Evolutionary conservation across 1,140 invertebrate genomes (phyloP).

Genomic region (Drosophila lacteicornis): DNA sequence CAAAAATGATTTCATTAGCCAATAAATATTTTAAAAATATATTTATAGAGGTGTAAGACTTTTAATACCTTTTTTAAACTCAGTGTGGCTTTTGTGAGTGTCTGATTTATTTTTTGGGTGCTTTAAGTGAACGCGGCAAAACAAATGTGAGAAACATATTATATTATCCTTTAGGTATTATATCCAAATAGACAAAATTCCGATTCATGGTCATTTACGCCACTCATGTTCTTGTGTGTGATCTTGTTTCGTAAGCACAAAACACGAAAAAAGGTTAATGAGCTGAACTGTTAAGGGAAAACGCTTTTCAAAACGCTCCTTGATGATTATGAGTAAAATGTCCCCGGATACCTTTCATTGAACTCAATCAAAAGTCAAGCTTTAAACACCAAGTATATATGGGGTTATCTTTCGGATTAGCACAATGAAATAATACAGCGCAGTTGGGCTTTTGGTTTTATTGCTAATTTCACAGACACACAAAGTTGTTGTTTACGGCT

Average conservation of each 20-base stretch:
- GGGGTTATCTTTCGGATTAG: conserved; percentile 17
- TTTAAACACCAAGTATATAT: conserved; percentile 44
- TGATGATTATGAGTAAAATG: conserved; percentile 1
- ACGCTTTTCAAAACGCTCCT: not conserved
- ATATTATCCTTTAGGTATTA: not conserved
- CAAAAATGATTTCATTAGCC: not conserved
- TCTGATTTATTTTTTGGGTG: conserved; percentile 18
- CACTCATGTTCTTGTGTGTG: conserved; percentile 42
- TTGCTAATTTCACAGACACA: conserved; percentile 80
- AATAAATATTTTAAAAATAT: not conserved
- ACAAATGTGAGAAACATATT: conserved; percentile 63
- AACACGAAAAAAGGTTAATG: conserved; percentile 30
- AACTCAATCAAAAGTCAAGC: conserved; percentile 42
- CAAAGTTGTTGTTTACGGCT: conserved; percentile 59
- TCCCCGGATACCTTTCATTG: conserved; percentile 40
- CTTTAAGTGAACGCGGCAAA: conserved; percentile 56
- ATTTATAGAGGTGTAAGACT: not conserved
- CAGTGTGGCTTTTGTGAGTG: conserved; percentile 9
- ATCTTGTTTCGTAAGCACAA: conserved; percentile 18
- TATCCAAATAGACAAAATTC: conserved; percentile 49
- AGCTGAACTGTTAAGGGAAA: conserved; percentile 13
- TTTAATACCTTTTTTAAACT: not conserved
- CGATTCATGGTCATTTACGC: conserved; percentile 73
- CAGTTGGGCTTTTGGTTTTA: conserved; percentile 73
- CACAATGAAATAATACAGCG: conserved; percentile 67